Conservation (phyloP, 2,113 vertebrate genomes). For the Sinosuthora webbiana region DNA sequence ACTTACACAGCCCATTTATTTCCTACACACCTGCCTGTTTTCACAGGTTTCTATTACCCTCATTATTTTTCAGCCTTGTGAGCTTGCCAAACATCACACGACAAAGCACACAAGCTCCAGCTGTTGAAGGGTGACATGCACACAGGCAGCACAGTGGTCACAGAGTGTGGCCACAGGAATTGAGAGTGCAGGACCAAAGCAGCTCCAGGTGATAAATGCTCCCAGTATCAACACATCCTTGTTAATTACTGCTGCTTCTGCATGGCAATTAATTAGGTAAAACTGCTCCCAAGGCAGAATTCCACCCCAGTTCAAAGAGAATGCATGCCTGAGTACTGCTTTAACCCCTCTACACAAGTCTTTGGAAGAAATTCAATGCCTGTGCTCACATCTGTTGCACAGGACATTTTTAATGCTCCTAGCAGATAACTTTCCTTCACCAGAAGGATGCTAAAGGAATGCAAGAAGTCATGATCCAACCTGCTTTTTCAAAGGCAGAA, state of each 20-base stretch:
- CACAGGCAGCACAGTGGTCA: background rate
- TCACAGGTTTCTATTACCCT: background rate
- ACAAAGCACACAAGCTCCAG: background rate
- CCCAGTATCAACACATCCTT: background rate
- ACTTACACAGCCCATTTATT: background rate
- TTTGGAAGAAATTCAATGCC: background rate
- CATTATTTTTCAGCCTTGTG: background rate
- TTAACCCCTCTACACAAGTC: background rate
- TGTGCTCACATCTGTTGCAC: background rate
- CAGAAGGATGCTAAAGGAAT: background rate
- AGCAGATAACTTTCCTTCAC: background rate
- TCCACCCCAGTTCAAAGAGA: background rate
- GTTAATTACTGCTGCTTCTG: conserved; percentile 2
- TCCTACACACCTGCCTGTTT: background rate
- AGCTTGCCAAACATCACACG: background rate
- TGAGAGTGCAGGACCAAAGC: background rate
- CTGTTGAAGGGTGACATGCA: background rate
- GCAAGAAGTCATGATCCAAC: background rate
- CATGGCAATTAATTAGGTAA: background rate
- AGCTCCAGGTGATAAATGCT: background rate
- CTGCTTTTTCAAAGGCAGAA: background rate
- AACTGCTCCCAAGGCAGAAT: conserved; percentile 5
- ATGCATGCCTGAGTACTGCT: background rate
- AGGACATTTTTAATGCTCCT: background rate
- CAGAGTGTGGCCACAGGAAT: background rate